These are phyloP conservation scores for Crossaster papposus DNA, from an alignment of 53 echinoderm and acorn worm species.

Conservation along the genomic window DNA sequence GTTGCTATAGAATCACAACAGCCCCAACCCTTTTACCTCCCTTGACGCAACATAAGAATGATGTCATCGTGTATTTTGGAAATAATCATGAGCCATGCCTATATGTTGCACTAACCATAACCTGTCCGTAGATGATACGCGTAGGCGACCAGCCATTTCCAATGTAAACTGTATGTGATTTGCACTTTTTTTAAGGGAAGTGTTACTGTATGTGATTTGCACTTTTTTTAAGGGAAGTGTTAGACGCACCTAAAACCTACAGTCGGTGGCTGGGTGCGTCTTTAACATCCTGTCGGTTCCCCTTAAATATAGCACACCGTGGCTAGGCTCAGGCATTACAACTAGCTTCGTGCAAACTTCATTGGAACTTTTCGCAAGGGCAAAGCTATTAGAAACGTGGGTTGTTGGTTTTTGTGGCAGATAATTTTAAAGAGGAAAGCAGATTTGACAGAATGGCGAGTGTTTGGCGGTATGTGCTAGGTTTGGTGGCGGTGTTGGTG, in stretches of 20 bases:
- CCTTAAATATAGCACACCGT: background rate
- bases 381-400: background rate
- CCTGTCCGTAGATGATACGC: background rate
- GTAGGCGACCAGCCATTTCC: background rate
- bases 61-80: background rate
- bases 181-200: background rate
- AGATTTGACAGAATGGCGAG: background rate
- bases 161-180: background rate
- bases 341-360: background rate
- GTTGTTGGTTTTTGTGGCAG: background rate
- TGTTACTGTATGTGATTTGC: background rate
- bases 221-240: conserved; percentile 6
- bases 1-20: too few relatives aligned
- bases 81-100: background rate
- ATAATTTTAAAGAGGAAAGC: too few relatives aligned
- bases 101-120: background rate
- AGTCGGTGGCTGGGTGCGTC: background rate
- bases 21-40: too few relatives aligned
- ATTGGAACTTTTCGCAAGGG: background rate
- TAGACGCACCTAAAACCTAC: background rate
- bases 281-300: background rate
- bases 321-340: background rate
- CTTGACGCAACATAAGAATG: too few relatives aligned
- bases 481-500: conserved; percentile 7
- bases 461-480: background rate